These are phyloP conservation scores for Lacerta agilis DNA, from an alignment of 2,797 vertebrate genomes.

Conservation along the genomic window DNA sequence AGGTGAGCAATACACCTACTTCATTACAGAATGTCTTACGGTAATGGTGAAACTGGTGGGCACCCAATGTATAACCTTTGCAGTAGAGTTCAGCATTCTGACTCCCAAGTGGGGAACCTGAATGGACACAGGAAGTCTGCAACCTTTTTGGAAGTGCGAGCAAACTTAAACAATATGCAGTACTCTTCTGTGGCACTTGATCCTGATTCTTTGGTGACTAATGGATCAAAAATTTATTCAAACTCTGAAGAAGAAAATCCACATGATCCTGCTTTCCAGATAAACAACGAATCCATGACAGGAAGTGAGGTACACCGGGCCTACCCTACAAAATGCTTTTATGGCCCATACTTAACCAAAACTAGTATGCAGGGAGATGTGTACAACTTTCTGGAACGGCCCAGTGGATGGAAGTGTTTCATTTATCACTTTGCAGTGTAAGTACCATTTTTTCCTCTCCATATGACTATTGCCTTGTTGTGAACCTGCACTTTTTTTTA, in stretches of 20 bases:
- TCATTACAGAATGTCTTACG: conserved; percentile 56
- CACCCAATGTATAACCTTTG: conserved; percentile 72
- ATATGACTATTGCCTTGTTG: neutral
- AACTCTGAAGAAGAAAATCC: conserved; percentile 57
- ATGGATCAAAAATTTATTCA: conserved; percentile 79
- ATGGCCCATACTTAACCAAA: conserved; percentile 80
- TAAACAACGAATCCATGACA: conserved; percentile 63
- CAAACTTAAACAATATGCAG: conserved; percentile 58
- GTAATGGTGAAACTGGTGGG: conserved; percentile 73
- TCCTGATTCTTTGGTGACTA: conserved; percentile 79
- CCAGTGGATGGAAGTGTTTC: conserved; percentile 89
- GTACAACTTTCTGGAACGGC: conserved; percentile 95
- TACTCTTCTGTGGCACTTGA: conserved; percentile 85
- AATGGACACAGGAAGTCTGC: conserved; percentile 39
- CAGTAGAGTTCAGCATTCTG: neutral
- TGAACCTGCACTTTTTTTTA: neutral
- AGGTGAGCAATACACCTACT: conserved; percentile 13
- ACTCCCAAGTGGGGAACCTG: conserved; percentile 38
- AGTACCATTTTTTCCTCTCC: conserved; percentile 74
- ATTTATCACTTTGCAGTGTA: conserved; percentile 92
- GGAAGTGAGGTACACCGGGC: conserved; percentile 15
- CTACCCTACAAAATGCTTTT: conserved; percentile 75
- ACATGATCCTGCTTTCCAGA: conserved; percentile 74
- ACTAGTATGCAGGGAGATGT: conserved; percentile 90
- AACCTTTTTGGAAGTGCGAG: conserved; percentile 28